Conservation (phyloP, 2,113 vertebrate species). For the Oplegnathus fasciatus region DNA sequence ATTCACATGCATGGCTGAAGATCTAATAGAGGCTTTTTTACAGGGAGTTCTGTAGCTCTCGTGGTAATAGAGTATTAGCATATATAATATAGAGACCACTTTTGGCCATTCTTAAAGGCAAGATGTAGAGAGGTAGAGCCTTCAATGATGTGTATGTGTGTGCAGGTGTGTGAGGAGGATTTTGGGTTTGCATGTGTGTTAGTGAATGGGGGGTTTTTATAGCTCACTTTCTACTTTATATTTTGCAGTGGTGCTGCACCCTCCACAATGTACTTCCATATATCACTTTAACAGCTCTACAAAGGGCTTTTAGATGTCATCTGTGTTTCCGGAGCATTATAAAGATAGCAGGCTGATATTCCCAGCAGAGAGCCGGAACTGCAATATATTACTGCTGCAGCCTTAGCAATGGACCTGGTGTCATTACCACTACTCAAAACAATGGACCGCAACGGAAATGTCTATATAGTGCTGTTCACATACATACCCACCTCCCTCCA, state of each 20-base stretch:
- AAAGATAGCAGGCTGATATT: slow-evolving; percentile 62
- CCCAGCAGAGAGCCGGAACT: slow-evolving; percentile 38
- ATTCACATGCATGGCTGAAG: slow-evolving; percentile 33
- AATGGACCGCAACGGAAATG: slow-evolving; percentile 30
- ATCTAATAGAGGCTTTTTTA: slow-evolving; percentile 38
- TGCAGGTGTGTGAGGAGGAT: too few species aligned
- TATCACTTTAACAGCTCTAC: slow-evolving; percentile 57
- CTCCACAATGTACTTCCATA: slow-evolving; percentile 31
- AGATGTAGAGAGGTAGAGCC: too few species aligned
- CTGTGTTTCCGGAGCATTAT: slow-evolving; percentile 66
- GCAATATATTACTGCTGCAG: slow-evolving; percentile 55
- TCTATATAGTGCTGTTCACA: too few species aligned
- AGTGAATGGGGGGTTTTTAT: too few species aligned
- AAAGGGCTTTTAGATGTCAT: slow-evolving; percentile 68
- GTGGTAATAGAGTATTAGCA: too few species aligned
- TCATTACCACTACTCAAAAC: slow-evolving; percentile 68
- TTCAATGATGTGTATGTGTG: too few species aligned
- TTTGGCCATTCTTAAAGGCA: too few species aligned
- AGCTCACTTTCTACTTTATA: slow-evolving; percentile 26
- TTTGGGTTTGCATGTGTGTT: too few species aligned
- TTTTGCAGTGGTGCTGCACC: not conserved
- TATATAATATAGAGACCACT: too few species aligned
- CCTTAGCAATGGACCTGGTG: slow-evolving; percentile 37
- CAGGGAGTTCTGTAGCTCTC: too few species aligned
- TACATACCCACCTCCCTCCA: too few species aligned